phyloP scores from a whole-genome alignment of 2,888 invertebrate genomes.

The Lycophotia porphyrea region DNA sequence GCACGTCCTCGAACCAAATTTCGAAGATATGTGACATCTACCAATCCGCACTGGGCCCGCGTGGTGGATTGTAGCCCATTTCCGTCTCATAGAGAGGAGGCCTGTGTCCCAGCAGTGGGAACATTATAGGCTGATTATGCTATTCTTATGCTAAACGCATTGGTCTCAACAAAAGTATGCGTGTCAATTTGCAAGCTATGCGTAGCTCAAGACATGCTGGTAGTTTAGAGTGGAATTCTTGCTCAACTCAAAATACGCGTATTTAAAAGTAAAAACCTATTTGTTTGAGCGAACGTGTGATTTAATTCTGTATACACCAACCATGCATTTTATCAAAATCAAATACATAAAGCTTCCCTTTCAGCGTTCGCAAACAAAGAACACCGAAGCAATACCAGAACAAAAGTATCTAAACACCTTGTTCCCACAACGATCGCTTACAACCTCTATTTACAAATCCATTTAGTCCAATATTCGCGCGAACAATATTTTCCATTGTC shows the following conservation, averaged over 20 bases:
- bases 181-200: not conserved
- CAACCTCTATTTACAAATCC: conserved; percentile 63
- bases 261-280: not conserved
- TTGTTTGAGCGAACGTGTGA: too few relatives aligned
- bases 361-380: conserved; percentile 35
- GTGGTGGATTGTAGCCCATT: too few relatives aligned
- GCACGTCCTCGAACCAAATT: too few relatives aligned
- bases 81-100: too few relatives aligned
- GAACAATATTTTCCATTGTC: conserved; percentile 71
- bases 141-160: too few relatives aligned
- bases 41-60: too few relatives aligned
- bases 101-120: too few relatives aligned
- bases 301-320: not conserved
- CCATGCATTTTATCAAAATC: not conserved
- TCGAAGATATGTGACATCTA: too few relatives aligned
- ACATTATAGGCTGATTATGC: too few relatives aligned
- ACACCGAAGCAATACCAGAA: conserved; percentile 27
- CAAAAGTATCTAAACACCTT: conserved; percentile 49
- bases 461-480: conserved; percentile 66
- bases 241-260: not conserved
- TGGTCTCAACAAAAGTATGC: not conserved
- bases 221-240: not conserved
- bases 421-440: conserved; percentile 32
- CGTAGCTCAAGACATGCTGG: too few relatives aligned
- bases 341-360: conserved; percentile 8